Evolutionary conservation across 2,888 invertebrate species (phyloP).

Genomic region (Eledona agricola): DNA sequence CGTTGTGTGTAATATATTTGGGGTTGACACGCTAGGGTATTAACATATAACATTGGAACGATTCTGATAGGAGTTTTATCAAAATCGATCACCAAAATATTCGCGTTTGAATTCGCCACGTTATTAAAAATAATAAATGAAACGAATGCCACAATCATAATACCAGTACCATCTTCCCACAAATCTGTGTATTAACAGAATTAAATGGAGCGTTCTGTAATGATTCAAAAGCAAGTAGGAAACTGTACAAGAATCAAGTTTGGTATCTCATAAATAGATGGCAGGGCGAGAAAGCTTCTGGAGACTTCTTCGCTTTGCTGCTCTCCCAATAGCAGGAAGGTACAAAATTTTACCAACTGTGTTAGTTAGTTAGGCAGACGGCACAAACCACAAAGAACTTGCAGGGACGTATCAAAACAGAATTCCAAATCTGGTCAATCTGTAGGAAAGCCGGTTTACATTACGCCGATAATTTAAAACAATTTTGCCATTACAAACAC

Average conservation of each 20-base stretch:
- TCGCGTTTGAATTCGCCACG: no score
- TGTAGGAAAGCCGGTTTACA: constrained; percentile 5
- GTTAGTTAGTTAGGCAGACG: constrained; percentile 37
- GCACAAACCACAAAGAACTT: constrained; percentile 37
- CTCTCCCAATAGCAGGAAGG: constrained; percentile 35
- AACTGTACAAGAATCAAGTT: no score
- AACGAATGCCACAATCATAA: no score
- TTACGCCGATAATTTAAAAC: constrained; percentile 17
- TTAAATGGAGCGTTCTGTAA: not conserved
- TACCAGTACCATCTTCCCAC: no score
- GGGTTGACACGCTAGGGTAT: constrained; percentile 15
- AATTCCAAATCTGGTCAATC: constrained; percentile 26
- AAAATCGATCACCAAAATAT: no score
- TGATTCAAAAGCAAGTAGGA: not conserved
- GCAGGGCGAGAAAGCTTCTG: not conserved
- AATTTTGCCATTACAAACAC: constrained; percentile 12
- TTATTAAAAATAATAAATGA: no score
- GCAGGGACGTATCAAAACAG: constrained; percentile 29
- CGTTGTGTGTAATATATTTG: constrained; percentile 32
- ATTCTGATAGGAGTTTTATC: no score
- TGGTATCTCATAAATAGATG: no score
- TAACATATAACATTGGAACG: no score
- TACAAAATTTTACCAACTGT: constrained; percentile 41
- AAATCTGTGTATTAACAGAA: not conserved
- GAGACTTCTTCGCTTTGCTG: constrained; percentile 8